Evolutionary conservation across 2,113 vertebrate genomes (phyloP).

Genomic region (Scortum barcoo): DNA sequence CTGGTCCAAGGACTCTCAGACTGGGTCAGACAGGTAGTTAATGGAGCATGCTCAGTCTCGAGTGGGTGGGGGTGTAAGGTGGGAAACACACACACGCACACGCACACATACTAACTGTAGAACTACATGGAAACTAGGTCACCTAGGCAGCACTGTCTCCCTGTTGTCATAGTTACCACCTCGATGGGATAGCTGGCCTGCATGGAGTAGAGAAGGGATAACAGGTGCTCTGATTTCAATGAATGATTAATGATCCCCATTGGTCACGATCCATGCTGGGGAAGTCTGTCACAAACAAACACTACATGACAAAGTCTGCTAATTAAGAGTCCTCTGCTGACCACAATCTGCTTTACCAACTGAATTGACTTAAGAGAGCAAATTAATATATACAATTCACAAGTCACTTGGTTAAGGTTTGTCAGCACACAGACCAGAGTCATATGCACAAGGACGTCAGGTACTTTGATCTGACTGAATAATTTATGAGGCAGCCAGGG

Average conservation of each 20-base stretch:
- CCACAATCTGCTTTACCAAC: constrained; percentile 47
- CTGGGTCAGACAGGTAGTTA: constrained; percentile 77
- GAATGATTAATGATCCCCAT: constrained; percentile 79
- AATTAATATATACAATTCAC: constrained; percentile 58
- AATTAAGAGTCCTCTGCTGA: constrained; percentile 48
- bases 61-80: constrained; percentile 33
- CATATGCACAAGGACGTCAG: constrained; percentile 42
- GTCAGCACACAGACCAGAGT: not conserved
- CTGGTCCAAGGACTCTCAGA: constrained; percentile 74
- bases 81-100: constrained; percentile 39
- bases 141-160: constrained; percentile 73
- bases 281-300: constrained; percentile 62
- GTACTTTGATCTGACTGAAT: constrained; percentile 47
- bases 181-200: constrained; percentile 73
- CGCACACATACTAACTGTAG: constrained; percentile 40
- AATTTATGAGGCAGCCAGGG: constrained; percentile 33
- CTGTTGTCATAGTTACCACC: constrained; percentile 84
- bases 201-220: constrained; percentile 56
- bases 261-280: constrained; percentile 62
- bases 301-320: constrained; percentile 46
- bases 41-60: constrained; percentile 70
- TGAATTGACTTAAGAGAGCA: constrained; percentile 30
- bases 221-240: constrained; percentile 80
- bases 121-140: constrained; percentile 80
- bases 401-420: constrained; percentile 36